Conservation (phyloP, 2,113 vertebrate species). For the Macroglossus sobrinus region DNA sequence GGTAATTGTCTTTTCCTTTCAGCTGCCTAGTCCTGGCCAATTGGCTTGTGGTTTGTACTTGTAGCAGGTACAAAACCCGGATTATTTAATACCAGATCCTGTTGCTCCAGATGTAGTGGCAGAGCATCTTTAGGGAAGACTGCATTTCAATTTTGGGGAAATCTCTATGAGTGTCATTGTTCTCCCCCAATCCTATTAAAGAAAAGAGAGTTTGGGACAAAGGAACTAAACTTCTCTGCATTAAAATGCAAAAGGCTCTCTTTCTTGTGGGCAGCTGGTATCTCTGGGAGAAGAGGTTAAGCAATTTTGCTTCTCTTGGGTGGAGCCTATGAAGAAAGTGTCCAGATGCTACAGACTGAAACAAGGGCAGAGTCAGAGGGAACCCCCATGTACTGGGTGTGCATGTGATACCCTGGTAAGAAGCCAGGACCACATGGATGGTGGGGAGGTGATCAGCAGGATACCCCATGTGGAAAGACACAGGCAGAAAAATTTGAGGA, state of each 20-base stretch:
- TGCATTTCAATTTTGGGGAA: not conserved
- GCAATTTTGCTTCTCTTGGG: not conserved
- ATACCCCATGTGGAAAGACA: not conserved
- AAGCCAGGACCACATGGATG: not conserved
- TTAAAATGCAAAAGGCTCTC: not conserved
- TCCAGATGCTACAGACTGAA: not conserved
- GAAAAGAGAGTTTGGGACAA: not conserved
- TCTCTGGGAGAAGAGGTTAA: not conserved
- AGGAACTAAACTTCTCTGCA: not conserved
- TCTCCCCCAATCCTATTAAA: not conserved
- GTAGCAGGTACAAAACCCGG: not conserved
- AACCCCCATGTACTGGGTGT: not conserved
- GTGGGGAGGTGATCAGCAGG: not conserved
- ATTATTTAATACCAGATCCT: not conserved
- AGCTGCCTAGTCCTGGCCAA: not conserved
- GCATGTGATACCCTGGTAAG: not conserved
- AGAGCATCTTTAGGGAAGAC: not conserved
- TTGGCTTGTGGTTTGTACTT: not conserved
- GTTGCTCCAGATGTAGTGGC: not conserved
- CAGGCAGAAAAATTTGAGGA: not conserved
- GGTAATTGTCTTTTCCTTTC: not conserved
- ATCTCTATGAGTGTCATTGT: not conserved
- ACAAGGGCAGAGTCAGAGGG: not conserved
- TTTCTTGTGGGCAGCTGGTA: not conserved
- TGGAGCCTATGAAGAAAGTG: not conserved